Percentiles rank a stretch among this genome's conserved stretches.
These are phyloP conservation scores for Lordiphosa stackelbergi DNA, from an alignment of 1,140 invertebrate genomes.

Conservation along the genomic window DNA sequence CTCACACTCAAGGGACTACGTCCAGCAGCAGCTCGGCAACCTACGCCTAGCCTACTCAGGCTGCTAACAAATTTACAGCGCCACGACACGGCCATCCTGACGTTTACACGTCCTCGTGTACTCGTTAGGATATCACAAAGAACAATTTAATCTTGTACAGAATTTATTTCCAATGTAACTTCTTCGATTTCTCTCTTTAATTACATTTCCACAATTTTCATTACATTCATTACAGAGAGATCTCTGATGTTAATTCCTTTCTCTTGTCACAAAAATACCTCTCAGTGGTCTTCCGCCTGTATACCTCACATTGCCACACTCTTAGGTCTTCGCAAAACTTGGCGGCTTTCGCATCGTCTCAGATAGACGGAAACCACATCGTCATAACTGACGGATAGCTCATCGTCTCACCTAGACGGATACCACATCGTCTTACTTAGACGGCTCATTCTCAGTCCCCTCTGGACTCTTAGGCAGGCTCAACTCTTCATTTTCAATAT, in stretches of 20 bases:
- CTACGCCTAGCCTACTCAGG: too few relatives aligned
- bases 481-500: not conserved
- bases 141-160: too few relatives aligned
- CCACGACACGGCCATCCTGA: not conserved
- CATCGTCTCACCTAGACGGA: not conserved
- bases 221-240: too few relatives aligned
- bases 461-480: not conserved
- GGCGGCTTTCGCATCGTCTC: not conserved
- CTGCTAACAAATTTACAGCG: too few relatives aligned
- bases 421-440: not conserved
- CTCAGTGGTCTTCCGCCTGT: not conserved
- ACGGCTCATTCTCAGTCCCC: not conserved
- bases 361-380: not conserved
- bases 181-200: not conserved
- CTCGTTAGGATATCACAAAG: not conserved
- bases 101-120: slow-evolving; percentile 1
- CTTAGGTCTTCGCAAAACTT: not conserved
- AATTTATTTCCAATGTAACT: too few relatives aligned
- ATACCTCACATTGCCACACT: not conserved
- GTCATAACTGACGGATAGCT: not conserved
- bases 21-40: too few relatives aligned
- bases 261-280: not conserved
- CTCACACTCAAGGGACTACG: too few relatives aligned
- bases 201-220: not conserved
- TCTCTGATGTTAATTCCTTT: not conserved